Evolutionary conservation across 1,140 invertebrate genomes (phyloP), one percentile per base, ranked within the genome.

Genomic region (Pectinophora gossypiella): DNA sequence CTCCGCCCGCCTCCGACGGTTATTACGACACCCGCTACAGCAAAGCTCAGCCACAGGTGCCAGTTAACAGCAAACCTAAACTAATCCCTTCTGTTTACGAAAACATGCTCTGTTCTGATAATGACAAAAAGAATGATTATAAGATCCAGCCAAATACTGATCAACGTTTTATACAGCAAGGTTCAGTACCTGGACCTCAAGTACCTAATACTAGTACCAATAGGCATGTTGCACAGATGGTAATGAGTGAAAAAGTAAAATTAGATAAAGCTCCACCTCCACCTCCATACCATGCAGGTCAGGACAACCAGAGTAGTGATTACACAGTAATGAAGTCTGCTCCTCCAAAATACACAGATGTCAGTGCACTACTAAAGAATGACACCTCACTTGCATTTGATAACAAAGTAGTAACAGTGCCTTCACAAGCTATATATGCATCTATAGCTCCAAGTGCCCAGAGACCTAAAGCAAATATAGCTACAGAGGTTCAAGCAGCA

Each of bases 41-140:
- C 43, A 92, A 92, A 77, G 92, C 91, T 36, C 92, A 93, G 64
- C 91, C 92, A 3, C 92, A 93, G 68, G 93, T 94, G 10, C 92
- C 93, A 50, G 89, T 90, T 38, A 90, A 89, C 42, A 89, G 86
- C 48, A 90, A 91, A 68, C 57, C 69, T 42, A 83, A 85, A 59
- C 44, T 56, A 38, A 82, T 64, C 48, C 79, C 80, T 13, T 48
- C 58, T 19, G 72, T 87, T 16, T 87, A 87, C 51, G 84, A 87
- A 68, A 87, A 87, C 49, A 85, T 87, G 84, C 67, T 81, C 38
- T 85, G 77, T 65, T 59, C 77, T 22, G 80, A 85, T 19, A 83
- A 66, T 40, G 49, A 10, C 62, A 87, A 85, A 47, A 85, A 83
- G 63, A 66, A 45, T 64, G 81, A 85, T 35, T 83, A 61, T 48